Evolutionary conservation across 2,888 invertebrate genomes (phyloP).

Genomic region (Sussaba pulchella): DNA sequence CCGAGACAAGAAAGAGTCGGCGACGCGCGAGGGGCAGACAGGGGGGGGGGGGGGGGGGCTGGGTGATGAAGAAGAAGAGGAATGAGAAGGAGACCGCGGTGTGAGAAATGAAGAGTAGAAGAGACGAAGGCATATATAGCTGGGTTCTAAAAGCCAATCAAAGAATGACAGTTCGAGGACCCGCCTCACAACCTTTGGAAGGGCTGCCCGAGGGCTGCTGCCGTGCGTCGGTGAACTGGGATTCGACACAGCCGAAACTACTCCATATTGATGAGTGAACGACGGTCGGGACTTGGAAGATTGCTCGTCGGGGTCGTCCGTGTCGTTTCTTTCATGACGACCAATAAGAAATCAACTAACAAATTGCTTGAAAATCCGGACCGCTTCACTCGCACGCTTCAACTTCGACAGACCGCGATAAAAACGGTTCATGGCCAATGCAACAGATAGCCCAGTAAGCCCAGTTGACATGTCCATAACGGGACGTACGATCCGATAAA

Average conservation of each 20-base stretch:
- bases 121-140: conserved; percentile 54
- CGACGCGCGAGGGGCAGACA: too few relatives aligned
- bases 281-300: conserved; percentile 35
- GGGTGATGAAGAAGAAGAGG: conserved; percentile 17
- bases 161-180: conserved; percentile 82
- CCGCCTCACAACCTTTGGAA: conserved; percentile 81
- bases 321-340: conserved; percentile 14
- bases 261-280: conserved; percentile 83
- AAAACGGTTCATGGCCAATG: neutral
- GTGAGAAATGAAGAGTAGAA: conserved; percentile 72
- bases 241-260: conserved; percentile 78
- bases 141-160: conserved; percentile 79
- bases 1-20: conserved; percentile 57
- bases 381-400: too few relatives aligned
- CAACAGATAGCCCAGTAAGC: neutral
- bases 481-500: neutral
- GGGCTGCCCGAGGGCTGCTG: conserved; percentile 81
- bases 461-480: neutral
- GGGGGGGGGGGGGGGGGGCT: conserved; percentile 21
- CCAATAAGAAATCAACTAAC: conserved; percentile 16
- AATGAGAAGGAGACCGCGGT: conserved; percentile 40
- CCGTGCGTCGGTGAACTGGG: conserved; percentile 67
- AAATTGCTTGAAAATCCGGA: neutral
- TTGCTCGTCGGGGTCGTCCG: conserved; percentile 44
- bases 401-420: too few relatives aligned